Conservation (phyloP, 1,140 invertebrate genomes). For the Drosophila arizonae region DNA sequence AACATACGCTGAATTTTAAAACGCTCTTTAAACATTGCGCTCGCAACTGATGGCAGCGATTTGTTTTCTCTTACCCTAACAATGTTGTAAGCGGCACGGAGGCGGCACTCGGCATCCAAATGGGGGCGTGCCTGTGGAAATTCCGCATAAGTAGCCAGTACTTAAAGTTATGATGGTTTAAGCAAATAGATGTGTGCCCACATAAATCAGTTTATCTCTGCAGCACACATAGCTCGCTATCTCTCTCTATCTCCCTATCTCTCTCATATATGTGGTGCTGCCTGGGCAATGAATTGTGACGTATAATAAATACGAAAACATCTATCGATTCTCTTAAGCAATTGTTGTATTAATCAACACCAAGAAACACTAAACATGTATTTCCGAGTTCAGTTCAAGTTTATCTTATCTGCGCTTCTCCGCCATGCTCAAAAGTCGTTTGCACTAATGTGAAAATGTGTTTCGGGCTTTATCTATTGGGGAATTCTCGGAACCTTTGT, state of each 20-base stretch:
- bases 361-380: background rate
- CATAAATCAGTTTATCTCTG: constrained; percentile 30
- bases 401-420: background rate
- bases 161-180: constrained; percentile 46
- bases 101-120: background rate
- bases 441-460: background rate
- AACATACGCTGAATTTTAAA: constrained; percentile 70
- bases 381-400: background rate
- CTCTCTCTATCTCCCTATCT: too few species aligned
- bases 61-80: constrained; percentile 61
- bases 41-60: constrained; percentile 72
- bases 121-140: background rate
- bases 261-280: background rate
- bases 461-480: background rate
- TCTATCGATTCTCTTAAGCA: constrained; percentile 14
- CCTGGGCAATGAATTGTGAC: background rate
- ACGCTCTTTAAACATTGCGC: constrained; percentile 74
- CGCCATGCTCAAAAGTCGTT: background rate
- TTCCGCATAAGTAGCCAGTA: constrained; percentile 17
- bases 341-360: constrained; percentile 8
- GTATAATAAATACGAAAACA: constrained; percentile 7
- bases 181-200: constrained; percentile 29
- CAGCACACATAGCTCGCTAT: background rate
- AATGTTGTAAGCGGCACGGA: constrained; percentile 21
- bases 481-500: background rate